A percentile compares a stretch with the other conserved stretches of the same genome.
Evolutionary conservation across 2,888 invertebrate species (phyloP).

Genomic region (Hybos culiciformis): DNA sequence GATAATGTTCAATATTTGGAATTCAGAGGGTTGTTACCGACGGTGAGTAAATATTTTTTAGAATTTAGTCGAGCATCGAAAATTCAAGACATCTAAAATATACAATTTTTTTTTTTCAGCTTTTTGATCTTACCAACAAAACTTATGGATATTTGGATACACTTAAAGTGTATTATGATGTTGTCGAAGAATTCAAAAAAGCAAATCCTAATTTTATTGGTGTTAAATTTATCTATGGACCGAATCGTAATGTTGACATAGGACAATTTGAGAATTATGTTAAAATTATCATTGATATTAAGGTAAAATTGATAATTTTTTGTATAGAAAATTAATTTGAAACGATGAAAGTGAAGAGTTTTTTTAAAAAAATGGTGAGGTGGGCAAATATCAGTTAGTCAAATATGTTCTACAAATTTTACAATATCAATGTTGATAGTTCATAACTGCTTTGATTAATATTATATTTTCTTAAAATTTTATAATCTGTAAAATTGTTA

Average conservation of each 20-base stretch:
- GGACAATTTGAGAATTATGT: slow-evolving; percentile 37
- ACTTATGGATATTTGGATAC: slow-evolving; percentile 41
- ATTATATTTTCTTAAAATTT: too few species aligned
- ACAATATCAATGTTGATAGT: too few species aligned
- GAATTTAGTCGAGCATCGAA: neutral
- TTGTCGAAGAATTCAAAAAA: slow-evolving; percentile 41
- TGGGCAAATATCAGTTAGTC: too few species aligned
- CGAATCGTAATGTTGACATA: slow-evolving; percentile 38
- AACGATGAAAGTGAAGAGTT: neutral
- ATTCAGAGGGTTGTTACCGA: slow-evolving; percentile 47
- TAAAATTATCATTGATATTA: slow-evolving; percentile 21
- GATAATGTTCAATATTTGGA: slow-evolving; percentile 61
- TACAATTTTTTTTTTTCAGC: slow-evolving; percentile 15
- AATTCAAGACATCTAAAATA: neutral
- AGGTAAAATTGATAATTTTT: slow-evolving; percentile 16
- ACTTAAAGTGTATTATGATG: slow-evolving; percentile 43
- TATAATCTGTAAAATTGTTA: too few species aligned
- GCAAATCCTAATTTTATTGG: slow-evolving; percentile 53
- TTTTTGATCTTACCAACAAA: slow-evolving; percentile 54
- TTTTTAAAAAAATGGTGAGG: neutral
- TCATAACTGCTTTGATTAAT: too few species aligned
- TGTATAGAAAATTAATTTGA: neutral
- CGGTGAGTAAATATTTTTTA: slow-evolving; percentile 18
- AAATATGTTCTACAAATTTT: too few species aligned
- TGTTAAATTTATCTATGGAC: slow-evolving; percentile 54